These are phyloP conservation scores for Triplophysa rosa DNA, from an alignment of 2,113 vertebrate genomes.

Conservation along the genomic window DNA sequence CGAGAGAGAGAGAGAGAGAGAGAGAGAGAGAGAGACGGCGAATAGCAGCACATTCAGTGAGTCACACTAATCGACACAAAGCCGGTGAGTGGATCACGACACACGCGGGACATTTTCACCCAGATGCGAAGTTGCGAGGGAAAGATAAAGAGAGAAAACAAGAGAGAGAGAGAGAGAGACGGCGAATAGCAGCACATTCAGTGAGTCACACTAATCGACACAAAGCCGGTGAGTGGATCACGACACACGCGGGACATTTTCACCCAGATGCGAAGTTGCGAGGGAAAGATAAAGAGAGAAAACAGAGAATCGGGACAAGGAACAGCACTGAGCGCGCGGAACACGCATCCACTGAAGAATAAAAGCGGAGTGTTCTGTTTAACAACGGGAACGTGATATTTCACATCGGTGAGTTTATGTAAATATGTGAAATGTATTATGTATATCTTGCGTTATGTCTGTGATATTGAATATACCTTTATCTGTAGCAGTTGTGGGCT, in stretches of 20 bases:
- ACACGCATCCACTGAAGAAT: slow-evolving; percentile 2
- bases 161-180: slow-evolving; percentile 36
- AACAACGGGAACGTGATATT: neutral
- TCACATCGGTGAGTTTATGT: slow-evolving; percentile 16
- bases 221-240: slow-evolving; percentile 34
- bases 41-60: slow-evolving; percentile 43
- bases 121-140: neutral
- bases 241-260: slow-evolving; percentile 18
- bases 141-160: neutral
- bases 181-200: slow-evolving; percentile 37
- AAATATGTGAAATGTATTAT: neutral
- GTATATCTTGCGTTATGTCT: neutral
- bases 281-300: neutral
- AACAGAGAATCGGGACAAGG: neutral
- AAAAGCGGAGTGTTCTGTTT: neutral
- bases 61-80: slow-evolving; percentile 37
- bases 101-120: slow-evolving; percentile 17
- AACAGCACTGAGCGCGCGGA: neutral
- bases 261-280: slow-evolving; percentile 8
- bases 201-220: slow-evolving; percentile 36
- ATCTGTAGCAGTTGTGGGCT: slow-evolving; percentile 24
- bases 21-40: slow-evolving; percentile 44
- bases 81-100: slow-evolving; percentile 25
- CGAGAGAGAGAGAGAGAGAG: too few relatives aligned
- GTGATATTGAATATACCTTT: neutral